Percentiles rank a stretch among this genome's conserved stretches.
Evolutionary conservation across 2,888 invertebrate species (phyloP).

Genomic region (Lordiphosa andalusiaca): DNA sequence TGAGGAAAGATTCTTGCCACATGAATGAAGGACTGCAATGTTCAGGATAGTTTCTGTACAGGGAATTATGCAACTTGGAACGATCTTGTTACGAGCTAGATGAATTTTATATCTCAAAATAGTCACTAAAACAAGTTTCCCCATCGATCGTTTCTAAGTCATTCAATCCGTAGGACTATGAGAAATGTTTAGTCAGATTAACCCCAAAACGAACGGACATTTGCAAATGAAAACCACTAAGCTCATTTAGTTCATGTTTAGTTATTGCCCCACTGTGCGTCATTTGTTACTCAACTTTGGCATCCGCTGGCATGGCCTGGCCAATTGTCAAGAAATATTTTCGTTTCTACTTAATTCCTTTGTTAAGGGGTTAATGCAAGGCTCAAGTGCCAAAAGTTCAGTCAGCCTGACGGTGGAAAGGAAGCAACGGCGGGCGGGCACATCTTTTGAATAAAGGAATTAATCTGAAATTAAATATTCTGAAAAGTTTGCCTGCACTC

Average conservation of each 20-base stretch:
- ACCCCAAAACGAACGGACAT: no score
- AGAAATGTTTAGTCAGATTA: no score
- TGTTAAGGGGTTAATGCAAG: conserved; percentile 13
- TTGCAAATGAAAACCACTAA: no score
- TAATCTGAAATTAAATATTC: conserved; percentile 25
- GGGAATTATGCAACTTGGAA: no score
- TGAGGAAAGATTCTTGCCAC: no score
- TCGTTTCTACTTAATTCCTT: conserved; percentile 9
- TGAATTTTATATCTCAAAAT: no score
- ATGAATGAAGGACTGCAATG: no score
- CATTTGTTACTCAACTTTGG: conserved; percentile 11
- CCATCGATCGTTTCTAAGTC: no score
- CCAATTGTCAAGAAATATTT: conserved; percentile 18
- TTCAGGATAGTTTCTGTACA: no score
- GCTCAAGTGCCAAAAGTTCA: conserved; percentile 10
- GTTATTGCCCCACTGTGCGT: conserved; percentile 5
- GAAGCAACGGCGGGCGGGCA: not conserved
- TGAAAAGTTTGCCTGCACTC: conserved; percentile 18
- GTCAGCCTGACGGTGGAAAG: conserved; percentile 2
- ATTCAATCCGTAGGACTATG: no score
- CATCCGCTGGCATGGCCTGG: conserved; percentile 4
- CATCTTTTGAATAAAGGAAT: conserved; percentile 23
- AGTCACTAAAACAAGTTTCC: no score
- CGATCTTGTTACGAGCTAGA: no score
- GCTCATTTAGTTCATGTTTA: not conserved